Base-by-base conservation (phyloP, 2,888 invertebrate species). In the Conops quadrifasciatus region DNA sequence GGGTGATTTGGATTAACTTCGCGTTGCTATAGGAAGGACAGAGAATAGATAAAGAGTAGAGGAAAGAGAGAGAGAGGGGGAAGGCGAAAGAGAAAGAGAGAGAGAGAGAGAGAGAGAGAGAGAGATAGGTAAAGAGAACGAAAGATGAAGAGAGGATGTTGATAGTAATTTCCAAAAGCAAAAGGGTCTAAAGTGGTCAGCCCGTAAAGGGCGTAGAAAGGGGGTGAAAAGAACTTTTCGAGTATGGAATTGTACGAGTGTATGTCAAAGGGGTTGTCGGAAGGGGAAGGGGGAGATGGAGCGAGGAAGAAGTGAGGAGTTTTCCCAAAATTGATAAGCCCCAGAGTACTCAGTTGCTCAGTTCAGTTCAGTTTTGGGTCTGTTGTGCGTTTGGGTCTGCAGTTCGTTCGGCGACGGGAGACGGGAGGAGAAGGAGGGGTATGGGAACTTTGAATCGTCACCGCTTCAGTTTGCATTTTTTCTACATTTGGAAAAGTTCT, bases 291-390 rank as follows among this genome's bases (percentile, higher is more conserved):
- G 36, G n/a, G 24, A n/a, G 15, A 7, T n/a, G 47, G 19, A 36
- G 51, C 9, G 15, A 49, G n/a, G 49, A 7, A 49, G 49, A 3
- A 19, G 49, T 19, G 64, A 24, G 43, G 15, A 16, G 13, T 36
- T 30, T 53, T 53, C 66, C n/a, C 53, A 56, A 66, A 66, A 56
- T 56, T 66, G 53, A 56, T 63, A 63, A 63, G 47, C 47, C 26
- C 45, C 13, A 56, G 56, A 43, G 43, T 5, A 15, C 15, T 58
- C 24, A 24, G 53, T 21, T 13, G 49, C 5, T 16, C 19, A 49
- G 16, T 53, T 19, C 24, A 19, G n/a, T 49, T 49, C 49, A 49
- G 49, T 49, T 19, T 15, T 15, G 15, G n/a, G 49, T 15, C n/a
- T 49, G 11, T 19, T 16, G 49, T 15, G 7, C 45, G 45, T 43